Base-by-base conservation (phyloP, 2,113 vertebrate genomes). In the Festucalex cinctus region DNA sequence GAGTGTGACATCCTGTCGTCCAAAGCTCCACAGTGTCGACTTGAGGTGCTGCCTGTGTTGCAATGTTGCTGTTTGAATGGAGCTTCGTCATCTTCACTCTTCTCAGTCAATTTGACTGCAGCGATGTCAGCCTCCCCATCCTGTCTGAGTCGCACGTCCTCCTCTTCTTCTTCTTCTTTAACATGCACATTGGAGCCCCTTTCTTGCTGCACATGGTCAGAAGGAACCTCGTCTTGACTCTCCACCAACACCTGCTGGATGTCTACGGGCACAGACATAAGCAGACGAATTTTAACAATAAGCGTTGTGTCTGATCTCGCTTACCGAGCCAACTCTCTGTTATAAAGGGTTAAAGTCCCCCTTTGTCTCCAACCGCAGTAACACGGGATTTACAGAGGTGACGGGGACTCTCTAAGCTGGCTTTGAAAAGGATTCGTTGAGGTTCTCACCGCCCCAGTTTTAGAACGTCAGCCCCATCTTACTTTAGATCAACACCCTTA, bases 151-250 rank as follows among this genome's bases (percentile, higher is more conserved):
- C 32, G 20, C 32, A 36, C 17, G 13, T 46, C 62, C 26, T 63
- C 24, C n/a, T 24, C 13, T 44, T 26, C 39, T 8, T 49, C 46
- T 49, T 49, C 46, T 49, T 63, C 61, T 63, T 63, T 63, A 63
- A 63, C 24, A 16, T 9, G 41, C 19, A 59, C 7, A 57, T 8
- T 35, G 54, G 54, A 19, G 54, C 54, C 3, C 54, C 54, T 32
- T 24, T 57, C 28, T 17, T 57, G 26, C 54, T 17, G 26, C 54
- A 6, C 7, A 19, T 46, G 44, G 6, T 57, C 28, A 19, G 16
- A 32, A 8, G 28, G 28, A 35, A 57, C 16, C 54, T 19, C 28
- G 9, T 63, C 39, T 28, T 48, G n/a, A 44, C 22, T 19, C 41
- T 26, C 5, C 6, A 46, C 24, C 17, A 63, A 28, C 62, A 32